phyloP scores from a whole-genome alignment of 2,888 invertebrate genomes.

The Leptinotarsa rubiginosa region DNA sequence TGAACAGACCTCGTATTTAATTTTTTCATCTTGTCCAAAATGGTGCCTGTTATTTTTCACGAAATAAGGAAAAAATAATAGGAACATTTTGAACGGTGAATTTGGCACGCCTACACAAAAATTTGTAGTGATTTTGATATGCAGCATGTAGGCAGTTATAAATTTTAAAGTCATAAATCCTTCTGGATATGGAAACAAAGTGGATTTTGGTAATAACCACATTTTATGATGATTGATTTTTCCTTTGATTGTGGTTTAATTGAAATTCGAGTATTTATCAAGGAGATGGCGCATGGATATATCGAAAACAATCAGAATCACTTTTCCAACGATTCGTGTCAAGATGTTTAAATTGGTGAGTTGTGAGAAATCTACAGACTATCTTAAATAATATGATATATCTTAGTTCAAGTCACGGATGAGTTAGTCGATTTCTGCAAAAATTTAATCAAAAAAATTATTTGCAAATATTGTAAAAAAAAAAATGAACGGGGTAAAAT shows the following conservation, averaged over 20 bases:
- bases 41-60: no score
- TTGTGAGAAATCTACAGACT: background rate
- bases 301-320: background rate
- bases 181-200: background rate
- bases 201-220: background rate
- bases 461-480: no score
- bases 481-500: no score
- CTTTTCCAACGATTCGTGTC: background rate
- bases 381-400: no score
- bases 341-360: slow-evolving; percentile 29
- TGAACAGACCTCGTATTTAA: no score
- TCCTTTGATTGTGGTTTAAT: background rate
- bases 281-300: background rate
- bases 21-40: no score
- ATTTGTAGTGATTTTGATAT: background rate
- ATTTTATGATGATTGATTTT: slow-evolving; percentile 6
- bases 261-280: slow-evolving; percentile 9
- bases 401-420: no score
- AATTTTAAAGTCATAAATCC: background rate
- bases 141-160: background rate
- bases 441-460: no score
- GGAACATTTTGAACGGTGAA: no score
- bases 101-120: background rate
- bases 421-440: no score
- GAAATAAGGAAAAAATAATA: no score